A percentile compares a stretch with the other conserved stretches of the same genome.
phyloP scores from a whole-genome alignment of 92 coral and sea anemone species.

The Isaurus tuberculatus region DNA sequence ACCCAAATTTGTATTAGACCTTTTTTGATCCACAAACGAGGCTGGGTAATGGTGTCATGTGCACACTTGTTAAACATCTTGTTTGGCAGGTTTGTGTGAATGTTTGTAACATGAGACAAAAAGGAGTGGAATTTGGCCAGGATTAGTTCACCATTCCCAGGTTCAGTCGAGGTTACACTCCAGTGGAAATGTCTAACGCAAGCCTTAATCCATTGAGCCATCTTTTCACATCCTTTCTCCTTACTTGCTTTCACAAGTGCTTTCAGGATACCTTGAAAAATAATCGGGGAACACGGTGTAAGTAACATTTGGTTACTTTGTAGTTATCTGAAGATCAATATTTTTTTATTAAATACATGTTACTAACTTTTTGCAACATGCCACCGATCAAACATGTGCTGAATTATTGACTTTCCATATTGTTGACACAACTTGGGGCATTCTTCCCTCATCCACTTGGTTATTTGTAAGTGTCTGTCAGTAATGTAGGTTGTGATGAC shows the following conservation, averaged over 20 bases:
- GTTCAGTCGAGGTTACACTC: constrained; percentile 51
- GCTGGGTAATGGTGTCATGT: not conserved
- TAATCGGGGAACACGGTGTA: not conserved
- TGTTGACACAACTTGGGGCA: constrained; percentile 16
- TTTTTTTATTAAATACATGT: not conserved
- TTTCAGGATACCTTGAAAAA: constrained; percentile 49
- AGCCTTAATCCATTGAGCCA: constrained; percentile 69
- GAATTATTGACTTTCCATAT: not conserved
- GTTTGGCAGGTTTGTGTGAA: constrained; percentile 5
- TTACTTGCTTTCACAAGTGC: constrained; percentile 52
- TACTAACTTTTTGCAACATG: constrained; percentile 40
- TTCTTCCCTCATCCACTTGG: constrained; percentile 24
- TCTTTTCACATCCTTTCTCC: constrained; percentile 64
- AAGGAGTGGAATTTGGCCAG: constrained; percentile 13
- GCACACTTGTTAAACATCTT: constrained; percentile 14
- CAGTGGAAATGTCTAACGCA: constrained; percentile 73
- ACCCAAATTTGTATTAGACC: no score
- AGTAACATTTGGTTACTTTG: not conserved
- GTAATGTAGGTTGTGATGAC: constrained; percentile 23
- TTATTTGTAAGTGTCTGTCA: constrained; percentile 3
- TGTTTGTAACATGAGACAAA: not conserved
- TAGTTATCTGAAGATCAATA: not conserved
- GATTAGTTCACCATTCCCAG: not conserved
- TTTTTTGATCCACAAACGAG: not conserved
- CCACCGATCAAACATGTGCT: constrained; percentile 15